Base-by-base conservation (phyloP, 2,888 invertebrate genomes). In the Lycia hirtaria region DNA sequence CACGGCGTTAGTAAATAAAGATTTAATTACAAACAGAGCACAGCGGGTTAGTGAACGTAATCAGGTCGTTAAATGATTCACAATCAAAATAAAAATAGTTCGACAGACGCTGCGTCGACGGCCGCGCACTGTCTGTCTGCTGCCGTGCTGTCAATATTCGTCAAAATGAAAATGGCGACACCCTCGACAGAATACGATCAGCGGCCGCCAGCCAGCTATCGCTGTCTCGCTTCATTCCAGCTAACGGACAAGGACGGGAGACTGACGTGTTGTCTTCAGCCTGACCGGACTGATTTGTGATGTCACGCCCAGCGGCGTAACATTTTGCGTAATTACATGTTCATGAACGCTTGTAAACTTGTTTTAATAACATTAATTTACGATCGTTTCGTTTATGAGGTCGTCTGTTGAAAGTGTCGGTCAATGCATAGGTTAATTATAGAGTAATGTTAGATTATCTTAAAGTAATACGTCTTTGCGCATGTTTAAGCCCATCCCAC, bases 91-190 rank as follows among this genome's bases (percentile, higher is more conserved):
- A 92, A 92, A 91, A 91, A 91, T 90, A 89, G 81, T 85, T 77
- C 75, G 75, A 81, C 79, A 90, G 90, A 91, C 89, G 89, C 87
- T 85, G 84, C 82, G 89, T 90, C 91, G 86, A 85, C 87, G 82
- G 75, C 85, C 88, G 89, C 88, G 88, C 85, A 81, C 90, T 89
- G 90, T 90, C 90, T 91, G 90, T 90, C 91, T 91, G 90, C 87
- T 83, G 90, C 87, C 83, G 83, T 79, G 93, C 94, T 94, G 94
- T 94, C 94, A 94, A 94, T 94, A 94, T 94, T 94, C 94, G 94
- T 94, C 94, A 94, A 94, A 93, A 90, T 82, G 93, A 94, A 94
- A 94, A 94, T 94, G 94, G 94, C 94, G 94, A 94, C 94, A 94
- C 94, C 94, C 90, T 90, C 91, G 88, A 88, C 89, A 82, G 88